Evolutionary conservation across 2,797 vertebrate genomes (phyloP), one percentile per base, ranked within the genome.

Genomic region (Ibycter americanus): DNA sequence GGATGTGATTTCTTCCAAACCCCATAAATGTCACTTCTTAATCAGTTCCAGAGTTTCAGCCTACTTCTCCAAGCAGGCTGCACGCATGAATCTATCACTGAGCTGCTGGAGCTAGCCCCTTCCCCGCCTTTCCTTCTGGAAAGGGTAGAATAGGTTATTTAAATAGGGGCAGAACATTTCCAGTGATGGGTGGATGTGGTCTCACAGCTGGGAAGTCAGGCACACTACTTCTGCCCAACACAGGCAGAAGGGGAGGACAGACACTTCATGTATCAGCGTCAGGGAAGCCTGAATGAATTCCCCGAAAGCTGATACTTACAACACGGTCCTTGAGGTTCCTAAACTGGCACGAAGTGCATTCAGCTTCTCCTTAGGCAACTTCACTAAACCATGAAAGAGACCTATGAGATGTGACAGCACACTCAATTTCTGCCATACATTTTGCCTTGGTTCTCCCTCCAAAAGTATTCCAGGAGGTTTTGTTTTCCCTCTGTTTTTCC

Each of bases 141-240:
- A 25, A 70, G 16, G 18, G 16, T 22, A 84, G 81, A 87, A 90
- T 12, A 22, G 58, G 8, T 6, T 82, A 92, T 90, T 84, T 47
- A 52, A 76, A 68, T 3, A 36, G 21, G 10, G n/a, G 9, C n/a
- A 61, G 26, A 65, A 11, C 6, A 10, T 70, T 87, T 66, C 36
- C 34, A 42, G 12, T 8, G 49, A 25, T 11, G 25, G 22, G 17
- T 62, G 38, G 36, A 55, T 0, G 3, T n/a, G 5, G 26, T n/a
- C 79, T 74, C 0, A 0, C 58, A 36, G 34, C 27, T 44, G 4
- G 4, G 29, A 91, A 59, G 12, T 6, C 2, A 0, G 22, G 18
- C n/a, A 46, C 6, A 4, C 23, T 42, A 13, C 7, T 65, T 83
- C 56, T 91, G 46, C 34, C 26, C 32, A 14, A 6, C 18, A 34